These are phyloP conservation scores for Sciurus carolinensis DNA, from an alignment of 2,797 vertebrate species.

Conservation along the genomic window DNA sequence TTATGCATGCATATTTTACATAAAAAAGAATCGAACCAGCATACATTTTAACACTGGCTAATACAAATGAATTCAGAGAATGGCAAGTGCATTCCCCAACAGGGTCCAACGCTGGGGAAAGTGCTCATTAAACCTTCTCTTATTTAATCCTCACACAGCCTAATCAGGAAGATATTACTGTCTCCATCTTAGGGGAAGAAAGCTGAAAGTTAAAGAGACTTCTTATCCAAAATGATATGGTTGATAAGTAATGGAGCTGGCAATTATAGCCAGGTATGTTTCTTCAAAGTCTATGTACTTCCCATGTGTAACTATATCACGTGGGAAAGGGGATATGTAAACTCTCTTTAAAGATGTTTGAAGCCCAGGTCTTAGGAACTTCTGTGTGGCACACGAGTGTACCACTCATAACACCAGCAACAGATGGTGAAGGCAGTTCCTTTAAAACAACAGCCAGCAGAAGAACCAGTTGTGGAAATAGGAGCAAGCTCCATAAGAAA, in stretches of 20 bases:
- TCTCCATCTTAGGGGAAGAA: background rate
- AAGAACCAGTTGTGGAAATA: background rate
- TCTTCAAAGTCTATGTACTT: background rate
- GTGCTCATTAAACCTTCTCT: background rate
- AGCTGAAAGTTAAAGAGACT: background rate
- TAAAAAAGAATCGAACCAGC: background rate
- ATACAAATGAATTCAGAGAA: slow-evolving; percentile 46
- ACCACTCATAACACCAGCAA: background rate
- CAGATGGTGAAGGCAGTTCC: background rate
- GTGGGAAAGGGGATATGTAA: background rate
- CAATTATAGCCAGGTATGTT: background rate
- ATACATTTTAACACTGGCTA: background rate
- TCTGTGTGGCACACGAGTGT: background rate
- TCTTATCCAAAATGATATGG: background rate
- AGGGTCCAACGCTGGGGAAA: background rate
- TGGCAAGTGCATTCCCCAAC: background rate
- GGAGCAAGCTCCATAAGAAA: background rate
- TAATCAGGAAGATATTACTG: background rate
- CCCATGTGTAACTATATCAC: background rate
- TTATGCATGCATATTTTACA: background rate
- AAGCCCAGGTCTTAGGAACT: background rate
- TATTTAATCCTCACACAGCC: background rate
- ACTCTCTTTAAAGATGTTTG: background rate
- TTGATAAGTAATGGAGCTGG: background rate
- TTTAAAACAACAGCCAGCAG: slow-evolving; percentile 46